phyloP scores from a whole-genome alignment of 2,113 vertebrate species.

The Bambusicola thoracicus region DNA sequence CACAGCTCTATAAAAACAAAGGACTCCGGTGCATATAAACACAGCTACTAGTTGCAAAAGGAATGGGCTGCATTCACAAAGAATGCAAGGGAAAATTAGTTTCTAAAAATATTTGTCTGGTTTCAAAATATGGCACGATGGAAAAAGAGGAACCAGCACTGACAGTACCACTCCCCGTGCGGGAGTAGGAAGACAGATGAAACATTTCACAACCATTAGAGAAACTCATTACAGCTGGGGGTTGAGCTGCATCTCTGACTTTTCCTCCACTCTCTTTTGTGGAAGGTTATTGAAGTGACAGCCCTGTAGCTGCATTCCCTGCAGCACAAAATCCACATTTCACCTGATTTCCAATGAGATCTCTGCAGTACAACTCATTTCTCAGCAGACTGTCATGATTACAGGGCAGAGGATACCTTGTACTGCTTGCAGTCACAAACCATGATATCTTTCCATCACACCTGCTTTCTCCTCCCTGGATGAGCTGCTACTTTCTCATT shows the following conservation, averaged over 20 bases:
- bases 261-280: background rate
- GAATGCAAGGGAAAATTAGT: background rate
- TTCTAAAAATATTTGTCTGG: conserved; percentile 42
- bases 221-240: background rate
- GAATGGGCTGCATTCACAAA: background rate
- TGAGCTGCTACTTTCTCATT: background rate
- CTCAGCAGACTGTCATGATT: background rate
- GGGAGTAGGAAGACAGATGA: background rate
- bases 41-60: background rate
- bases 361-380: background rate
- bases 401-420: background rate
- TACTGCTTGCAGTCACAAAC: background rate
- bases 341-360: background rate
- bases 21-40: background rate
- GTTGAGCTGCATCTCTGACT: background rate
- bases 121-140: conserved; percentile 23
- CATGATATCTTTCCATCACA: background rate
- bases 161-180: background rate
- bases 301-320: background rate
- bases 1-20: background rate
- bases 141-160: conserved; percentile 28
- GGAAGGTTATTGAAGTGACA: background rate
- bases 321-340: conserved; percentile 9
- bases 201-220: conserved; percentile 30
- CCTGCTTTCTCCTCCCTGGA: background rate